A percentile compares a stretch with the other conserved stretches of the same genome.
Conservation (phyloP, 2,113 vertebrate genomes). For the Siphamia tubifer region DNA sequence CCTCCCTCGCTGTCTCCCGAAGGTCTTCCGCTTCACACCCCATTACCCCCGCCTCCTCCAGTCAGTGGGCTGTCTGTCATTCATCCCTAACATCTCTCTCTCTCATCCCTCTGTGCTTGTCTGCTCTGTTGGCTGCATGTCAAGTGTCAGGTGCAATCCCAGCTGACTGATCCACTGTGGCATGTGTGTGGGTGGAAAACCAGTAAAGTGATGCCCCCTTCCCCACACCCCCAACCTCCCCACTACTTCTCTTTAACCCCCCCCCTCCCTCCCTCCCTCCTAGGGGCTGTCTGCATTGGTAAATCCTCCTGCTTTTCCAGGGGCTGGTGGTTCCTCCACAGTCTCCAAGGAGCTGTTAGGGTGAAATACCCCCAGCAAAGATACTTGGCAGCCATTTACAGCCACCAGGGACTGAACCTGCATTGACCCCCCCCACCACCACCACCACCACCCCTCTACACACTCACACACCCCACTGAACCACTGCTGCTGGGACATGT, state of each 20-base stretch:
- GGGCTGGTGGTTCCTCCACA: slow-evolving; percentile 31
- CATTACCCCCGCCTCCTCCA: slow-evolving; percentile 83
- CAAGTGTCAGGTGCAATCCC: slow-evolving; percentile 70
- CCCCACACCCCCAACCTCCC: neutral
- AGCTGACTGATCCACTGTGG: slow-evolving; percentile 65
- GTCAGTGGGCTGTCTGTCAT: slow-evolving; percentile 78
- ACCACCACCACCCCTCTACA: too few species aligned
- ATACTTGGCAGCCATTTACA: slow-evolving; percentile 64
- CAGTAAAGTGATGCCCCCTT: slow-evolving; percentile 58
- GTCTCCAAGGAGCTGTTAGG: slow-evolving; percentile 72
- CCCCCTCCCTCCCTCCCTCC: slow-evolving; percentile 17
- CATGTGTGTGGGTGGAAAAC: slow-evolving; percentile 69
- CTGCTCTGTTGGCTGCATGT: slow-evolving; percentile 64
- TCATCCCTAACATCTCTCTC: slow-evolving; percentile 34
- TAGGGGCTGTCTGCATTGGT: slow-evolving; percentile 37
- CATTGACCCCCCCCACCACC: slow-evolving; percentile 35
- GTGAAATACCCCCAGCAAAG: slow-evolving; percentile 61
- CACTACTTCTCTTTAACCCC: too few species aligned
- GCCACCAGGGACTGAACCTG: slow-evolving; percentile 45
- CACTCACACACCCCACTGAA: too few species aligned
- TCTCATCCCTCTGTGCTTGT: slow-evolving; percentile 56
- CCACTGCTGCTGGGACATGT: neutral
- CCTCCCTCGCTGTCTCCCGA: slow-evolving; percentile 58
- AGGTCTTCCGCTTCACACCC: slow-evolving; percentile 83
- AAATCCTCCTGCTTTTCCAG: slow-evolving; percentile 36